Evolutionary conservation across 2,888 invertebrate species (phyloP).

Genomic region (Agrochola lota): DNA sequence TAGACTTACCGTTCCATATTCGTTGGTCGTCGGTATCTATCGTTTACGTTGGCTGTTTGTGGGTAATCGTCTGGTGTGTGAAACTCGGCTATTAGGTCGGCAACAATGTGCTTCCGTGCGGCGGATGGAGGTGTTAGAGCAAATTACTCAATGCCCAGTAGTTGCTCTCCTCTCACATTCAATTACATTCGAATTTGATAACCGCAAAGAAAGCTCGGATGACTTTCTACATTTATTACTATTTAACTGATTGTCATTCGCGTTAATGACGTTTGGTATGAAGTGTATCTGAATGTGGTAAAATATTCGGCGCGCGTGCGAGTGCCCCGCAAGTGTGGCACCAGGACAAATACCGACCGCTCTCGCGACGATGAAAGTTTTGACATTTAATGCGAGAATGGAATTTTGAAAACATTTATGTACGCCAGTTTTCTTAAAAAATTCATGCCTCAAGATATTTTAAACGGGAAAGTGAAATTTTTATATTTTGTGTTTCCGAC

Average conservation of each 20-base stretch:
- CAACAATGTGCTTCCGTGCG: conserved; percentile 67
- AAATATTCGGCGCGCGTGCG: conserved; percentile 65
- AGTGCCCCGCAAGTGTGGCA: conserved; percentile 65
- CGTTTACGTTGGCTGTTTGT: conserved; percentile 70
- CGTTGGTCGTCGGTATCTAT: conserved; percentile 59
- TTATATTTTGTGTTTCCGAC: background rate
- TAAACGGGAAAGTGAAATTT: conserved; percentile 8
- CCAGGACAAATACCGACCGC: conserved; percentile 58
- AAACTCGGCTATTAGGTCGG: conserved; percentile 80
- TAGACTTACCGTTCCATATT: conserved; percentile 79
- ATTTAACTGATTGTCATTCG: conserved; percentile 66
- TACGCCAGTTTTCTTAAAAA: conserved; percentile 5
- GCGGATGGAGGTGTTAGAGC: conserved; percentile 53
- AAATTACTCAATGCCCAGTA: conserved; percentile 63
- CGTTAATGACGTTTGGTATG: conserved; percentile 59
- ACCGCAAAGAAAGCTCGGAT: conserved; percentile 54
- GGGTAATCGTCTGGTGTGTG: conserved; percentile 75
- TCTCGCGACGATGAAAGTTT: conserved; percentile 64
- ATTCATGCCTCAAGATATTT: background rate
- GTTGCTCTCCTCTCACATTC: conserved; percentile 29
- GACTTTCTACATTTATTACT: conserved; percentile 57
- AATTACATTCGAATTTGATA: conserved; percentile 59
- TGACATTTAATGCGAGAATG: conserved; percentile 61
- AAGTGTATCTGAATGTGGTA: conserved; percentile 49
- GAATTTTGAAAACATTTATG: conserved; percentile 33